These are phyloP conservation scores for Lamproptera curius DNA, from an alignment of 2,888 invertebrate genomes.

Conservation along the genomic window DNA sequence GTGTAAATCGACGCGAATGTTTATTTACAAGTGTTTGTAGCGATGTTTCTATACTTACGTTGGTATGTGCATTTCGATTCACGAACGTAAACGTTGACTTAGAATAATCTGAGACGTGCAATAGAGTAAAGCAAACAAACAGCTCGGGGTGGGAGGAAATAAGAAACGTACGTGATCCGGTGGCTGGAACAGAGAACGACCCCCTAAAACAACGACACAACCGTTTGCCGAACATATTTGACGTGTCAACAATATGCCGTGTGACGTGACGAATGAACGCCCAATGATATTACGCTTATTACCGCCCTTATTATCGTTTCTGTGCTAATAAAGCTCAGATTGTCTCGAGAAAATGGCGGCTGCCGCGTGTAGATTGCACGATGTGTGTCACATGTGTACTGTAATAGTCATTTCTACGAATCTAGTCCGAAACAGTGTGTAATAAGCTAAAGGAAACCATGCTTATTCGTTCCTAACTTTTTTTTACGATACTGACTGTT, in stretches of 20 bases:
- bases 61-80: no score
- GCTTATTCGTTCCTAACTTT: background rate
- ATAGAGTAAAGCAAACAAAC: conserved; percentile 10
- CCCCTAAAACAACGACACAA: conserved; percentile 52
- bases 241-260: conserved; percentile 72
- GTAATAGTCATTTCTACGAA: background rate
- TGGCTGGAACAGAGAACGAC: conserved; percentile 51
- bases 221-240: conserved; percentile 69
- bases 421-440: no score
- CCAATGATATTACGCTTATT: conserved; percentile 68
- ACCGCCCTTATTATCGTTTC: conserved; percentile 63
- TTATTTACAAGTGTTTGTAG: no score
- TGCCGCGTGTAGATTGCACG: conserved; percentile 57
- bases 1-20: no score
- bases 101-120: conserved; percentile 10
- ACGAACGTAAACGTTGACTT: no score
- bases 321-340: conserved; percentile 69
- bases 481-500: conserved; percentile 4
- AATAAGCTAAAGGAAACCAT: no score
- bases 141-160: conserved; percentile 32
- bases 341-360: conserved; percentile 50
- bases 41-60: no score
- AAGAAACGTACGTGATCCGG: conserved; percentile 56
- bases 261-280: conserved; percentile 71
- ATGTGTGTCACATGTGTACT: conserved; percentile 9